Percentiles rank a stretch among this genome's conserved stretches.
Evolutionary conservation across 30 jellyfish, hydroid and myxozoan species (phyloP).

Genomic region (Catostylus mosaicus): DNA sequence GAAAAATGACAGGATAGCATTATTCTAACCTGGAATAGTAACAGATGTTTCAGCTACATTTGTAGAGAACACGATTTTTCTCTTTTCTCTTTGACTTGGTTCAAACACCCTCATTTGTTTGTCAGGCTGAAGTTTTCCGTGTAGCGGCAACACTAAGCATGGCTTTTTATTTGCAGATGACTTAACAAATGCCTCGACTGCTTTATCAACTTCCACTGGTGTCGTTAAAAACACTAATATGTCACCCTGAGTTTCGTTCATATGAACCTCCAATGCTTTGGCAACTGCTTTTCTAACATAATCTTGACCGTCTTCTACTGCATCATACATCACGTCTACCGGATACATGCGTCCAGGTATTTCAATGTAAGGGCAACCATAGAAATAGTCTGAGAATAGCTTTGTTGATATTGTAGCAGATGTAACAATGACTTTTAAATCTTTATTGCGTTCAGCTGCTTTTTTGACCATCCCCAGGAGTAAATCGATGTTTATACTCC

Average conservation of each 20-base stretch:
- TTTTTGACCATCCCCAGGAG: constrained; percentile 60
- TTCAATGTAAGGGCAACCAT: constrained; percentile 52
- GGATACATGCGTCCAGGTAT: constrained; percentile 79
- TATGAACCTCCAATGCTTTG: constrained; percentile 64
- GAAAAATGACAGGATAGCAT: too few relatives aligned
- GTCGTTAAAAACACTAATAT: constrained; percentile 70
- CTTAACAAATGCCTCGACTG: constrained; percentile 22
- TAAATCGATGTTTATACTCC: constrained; percentile 68
- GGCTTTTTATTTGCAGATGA: neutral
- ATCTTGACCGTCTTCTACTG: neutral
- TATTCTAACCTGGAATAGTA: constrained; percentile 65
- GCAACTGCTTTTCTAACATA: constrained; percentile 38
- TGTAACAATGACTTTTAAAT: constrained; percentile 63
- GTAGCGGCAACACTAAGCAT: constrained; percentile 45
- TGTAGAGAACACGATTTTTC: constrained; percentile 72
- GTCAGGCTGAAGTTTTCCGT: constrained; percentile 73
- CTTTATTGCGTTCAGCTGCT: constrained; percentile 24
- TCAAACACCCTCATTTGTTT: constrained; percentile 71
- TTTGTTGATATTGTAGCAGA: constrained; percentile 86
- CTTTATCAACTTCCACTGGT: constrained; percentile 75
- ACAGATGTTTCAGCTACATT: constrained; percentile 88
- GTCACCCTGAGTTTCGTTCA: constrained; percentile 43
- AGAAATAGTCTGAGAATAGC: constrained; percentile 63
- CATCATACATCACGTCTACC: constrained; percentile 55
- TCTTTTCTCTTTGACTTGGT: constrained; percentile 31